A percentile compares a stretch with the other conserved stretches of the same genome.
phyloP scores from a whole-genome alignment of 2,113 vertebrate genomes.

The Cheilinus undulatus region DNA sequence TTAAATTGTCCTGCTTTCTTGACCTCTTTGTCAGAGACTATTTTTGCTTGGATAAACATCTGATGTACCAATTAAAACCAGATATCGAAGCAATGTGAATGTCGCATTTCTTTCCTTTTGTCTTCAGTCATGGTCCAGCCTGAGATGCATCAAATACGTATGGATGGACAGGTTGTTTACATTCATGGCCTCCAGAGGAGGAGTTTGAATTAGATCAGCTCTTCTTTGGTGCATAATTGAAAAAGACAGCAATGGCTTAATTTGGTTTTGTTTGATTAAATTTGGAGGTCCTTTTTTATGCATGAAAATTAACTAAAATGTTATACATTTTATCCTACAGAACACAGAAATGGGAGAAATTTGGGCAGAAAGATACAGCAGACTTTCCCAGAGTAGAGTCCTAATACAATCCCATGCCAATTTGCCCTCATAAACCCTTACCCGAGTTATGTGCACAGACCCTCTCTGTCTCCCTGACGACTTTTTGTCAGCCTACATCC shows the following conservation, averaged over 20 bases:
- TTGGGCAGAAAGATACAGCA: conserved; percentile 2
- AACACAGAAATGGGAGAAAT: too few species aligned
- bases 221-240: too few species aligned
- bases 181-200: background rate
- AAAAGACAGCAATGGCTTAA: too few species aligned
- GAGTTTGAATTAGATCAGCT: background rate
- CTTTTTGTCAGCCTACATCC: conserved; percentile 65
- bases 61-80: conserved; percentile 81
- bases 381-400: conserved; percentile 43
- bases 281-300: too few species aligned
- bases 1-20: conserved; percentile 92
- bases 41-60: conserved; percentile 75
- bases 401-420: conserved; percentile 43
- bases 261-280: too few species aligned
- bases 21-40: conserved; percentile 73
- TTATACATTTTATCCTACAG: too few species aligned
- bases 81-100: conserved; percentile 61
- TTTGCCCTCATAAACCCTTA: conserved; percentile 69
- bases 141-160: background rate
- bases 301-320: too few species aligned
- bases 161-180: background rate
- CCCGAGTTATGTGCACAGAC: conserved; percentile 49
- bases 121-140: background rate
- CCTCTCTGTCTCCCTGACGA: conserved; percentile 62
- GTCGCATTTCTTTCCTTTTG: conserved; percentile 39